Evolutionary conservation across 2,888 invertebrate genomes (phyloP).

Genomic region (Elgonia sp.): DNA sequence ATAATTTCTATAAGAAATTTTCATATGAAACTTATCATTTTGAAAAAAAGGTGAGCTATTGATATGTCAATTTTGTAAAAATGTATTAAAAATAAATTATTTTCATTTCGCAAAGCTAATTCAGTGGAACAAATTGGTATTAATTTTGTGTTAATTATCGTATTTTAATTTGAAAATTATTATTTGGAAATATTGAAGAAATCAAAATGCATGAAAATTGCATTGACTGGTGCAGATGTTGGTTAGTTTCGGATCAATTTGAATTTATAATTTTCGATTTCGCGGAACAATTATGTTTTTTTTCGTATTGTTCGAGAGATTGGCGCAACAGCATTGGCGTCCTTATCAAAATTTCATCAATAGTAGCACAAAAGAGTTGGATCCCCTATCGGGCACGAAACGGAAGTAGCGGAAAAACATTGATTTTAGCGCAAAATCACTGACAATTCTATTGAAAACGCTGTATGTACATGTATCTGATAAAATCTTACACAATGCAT

Average conservation of each 20-base stretch:
- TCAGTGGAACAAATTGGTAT: too few species aligned
- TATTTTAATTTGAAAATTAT: not conserved
- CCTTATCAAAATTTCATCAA: conserved; percentile 62
- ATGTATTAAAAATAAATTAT: too few species aligned
- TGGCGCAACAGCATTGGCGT: conserved; percentile 9
- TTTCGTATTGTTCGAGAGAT: conserved; percentile 1
- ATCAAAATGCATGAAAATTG: not conserved
- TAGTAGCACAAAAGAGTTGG: conserved; percentile 52
- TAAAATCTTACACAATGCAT: conserved; percentile 60
- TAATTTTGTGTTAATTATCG: not conserved
- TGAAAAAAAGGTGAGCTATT: too few species aligned
- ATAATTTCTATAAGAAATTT: too few species aligned
- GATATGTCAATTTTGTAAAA: too few species aligned
- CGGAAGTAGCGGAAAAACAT: conserved; percentile 52
- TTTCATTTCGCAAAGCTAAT: too few species aligned
- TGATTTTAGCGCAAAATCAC: conserved; percentile 64
- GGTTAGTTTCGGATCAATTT: not conserved
- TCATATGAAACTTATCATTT: too few species aligned
- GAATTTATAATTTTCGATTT: conserved; percentile 24
- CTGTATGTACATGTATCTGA: conserved; percentile 46
- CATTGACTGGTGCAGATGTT: not conserved
- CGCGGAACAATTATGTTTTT: conserved; percentile 23
- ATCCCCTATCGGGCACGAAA: conserved; percentile 34
- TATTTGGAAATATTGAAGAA: not conserved
- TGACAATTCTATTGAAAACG: conserved; percentile 55